These are phyloP conservation scores for Ochropacha duplaris DNA, from an alignment of 2,888 invertebrate species.

Conservation along the genomic window DNA sequence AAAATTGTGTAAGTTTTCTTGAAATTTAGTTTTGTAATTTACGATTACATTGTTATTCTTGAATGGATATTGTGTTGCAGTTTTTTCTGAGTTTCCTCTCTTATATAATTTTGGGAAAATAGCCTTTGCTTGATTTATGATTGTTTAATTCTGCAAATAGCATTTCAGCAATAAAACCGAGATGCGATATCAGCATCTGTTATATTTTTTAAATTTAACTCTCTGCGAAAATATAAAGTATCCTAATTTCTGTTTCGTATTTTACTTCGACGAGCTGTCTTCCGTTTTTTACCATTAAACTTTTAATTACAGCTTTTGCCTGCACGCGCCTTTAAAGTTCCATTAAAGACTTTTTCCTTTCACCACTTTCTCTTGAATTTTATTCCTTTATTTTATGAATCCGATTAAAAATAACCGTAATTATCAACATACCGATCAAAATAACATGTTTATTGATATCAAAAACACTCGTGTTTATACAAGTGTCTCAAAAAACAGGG, in stretches of 20 bases:
- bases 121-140: no score
- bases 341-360: conserved; percentile 8
- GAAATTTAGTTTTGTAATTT: background rate
- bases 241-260: background rate
- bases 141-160: no score
- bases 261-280: background rate
- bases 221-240: background rate
- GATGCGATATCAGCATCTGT: background rate
- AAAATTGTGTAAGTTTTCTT: background rate
- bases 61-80: background rate
- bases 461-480: no score
- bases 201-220: background rate
- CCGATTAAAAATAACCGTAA: background rate
- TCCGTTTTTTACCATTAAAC: background rate
- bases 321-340: background rate
- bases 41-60: background rate
- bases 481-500: no score
- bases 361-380: conserved; percentile 12
- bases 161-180: background rate
- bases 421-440: background rate
- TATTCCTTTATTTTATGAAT: background rate
- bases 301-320: background rate
- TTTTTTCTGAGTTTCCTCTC: background rate
- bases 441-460: no score
- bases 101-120: background rate